Percentiles rank a stretch among this genome's conserved stretches.
These are phyloP conservation scores for Cantharis rustica DNA, from an alignment of 2,888 invertebrate species.

Conservation along the genomic window DNA sequence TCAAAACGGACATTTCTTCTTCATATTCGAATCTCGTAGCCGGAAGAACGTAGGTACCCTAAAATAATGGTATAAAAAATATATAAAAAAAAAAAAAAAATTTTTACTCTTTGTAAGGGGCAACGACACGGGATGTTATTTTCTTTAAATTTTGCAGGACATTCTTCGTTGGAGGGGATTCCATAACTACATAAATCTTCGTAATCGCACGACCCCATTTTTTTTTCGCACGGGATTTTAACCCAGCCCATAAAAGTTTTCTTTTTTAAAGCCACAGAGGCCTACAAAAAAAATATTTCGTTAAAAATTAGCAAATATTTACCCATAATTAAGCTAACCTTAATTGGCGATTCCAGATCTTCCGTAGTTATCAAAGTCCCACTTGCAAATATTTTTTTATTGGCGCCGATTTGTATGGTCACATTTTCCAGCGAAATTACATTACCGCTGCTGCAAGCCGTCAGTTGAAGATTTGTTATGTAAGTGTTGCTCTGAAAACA, in stretches of 20 bases:
- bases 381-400: slow-evolving; percentile 26
- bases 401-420: slow-evolving; percentile 17
- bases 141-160: slow-evolving; percentile 34
- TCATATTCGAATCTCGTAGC: slow-evolving; percentile 30
- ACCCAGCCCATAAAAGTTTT: slow-evolving; percentile 37
- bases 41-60: slow-evolving; percentile 42
- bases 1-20: slow-evolving; percentile 22
- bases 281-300: slow-evolving; percentile 25
- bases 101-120: slow-evolving; percentile 38
- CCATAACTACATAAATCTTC: slow-evolving; percentile 39
- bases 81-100: not conserved
- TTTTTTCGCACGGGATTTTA: slow-evolving; percentile 37
- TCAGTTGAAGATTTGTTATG: slow-evolving; percentile 28
- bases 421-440: slow-evolving; percentile 27
- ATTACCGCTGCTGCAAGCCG: slow-evolving; percentile 18
- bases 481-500: slow-evolving; percentile 15
- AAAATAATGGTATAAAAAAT: slow-evolving; percentile 16
- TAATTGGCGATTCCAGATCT: slow-evolving; percentile 35
- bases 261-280: slow-evolving; percentile 34
- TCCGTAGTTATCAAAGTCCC: slow-evolving; percentile 34
- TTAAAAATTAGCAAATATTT: not conserved
- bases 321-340: slow-evolving; percentile 12
- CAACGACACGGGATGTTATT: slow-evolving; percentile 43
- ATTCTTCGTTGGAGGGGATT: slow-evolving; percentile 32
- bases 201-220: slow-evolving; percentile 41